These are phyloP conservation scores for Leptodactylus fuscus DNA, from an alignment of 2,113 vertebrate species.

Conservation along the genomic window DNA sequence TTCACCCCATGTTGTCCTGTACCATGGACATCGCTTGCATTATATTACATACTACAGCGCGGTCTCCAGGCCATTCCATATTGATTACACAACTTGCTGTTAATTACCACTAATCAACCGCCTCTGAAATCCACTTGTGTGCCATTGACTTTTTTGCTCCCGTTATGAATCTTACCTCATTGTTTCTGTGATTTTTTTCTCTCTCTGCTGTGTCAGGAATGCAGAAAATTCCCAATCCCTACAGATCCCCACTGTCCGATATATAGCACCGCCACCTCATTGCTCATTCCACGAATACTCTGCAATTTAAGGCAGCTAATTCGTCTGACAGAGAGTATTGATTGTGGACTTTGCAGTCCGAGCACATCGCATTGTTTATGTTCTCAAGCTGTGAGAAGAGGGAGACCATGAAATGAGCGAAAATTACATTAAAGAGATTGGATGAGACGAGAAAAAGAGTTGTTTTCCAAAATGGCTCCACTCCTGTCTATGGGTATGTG, in stretches of 20 bases:
- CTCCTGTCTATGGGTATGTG: not conserved
- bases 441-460: not conserved
- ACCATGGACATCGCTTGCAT: not conserved
- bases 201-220: not conserved
- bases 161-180: slow-evolving; percentile 20
- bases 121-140: slow-evolving; percentile 41
- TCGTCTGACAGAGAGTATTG: slow-evolving; percentile 11
- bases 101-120: slow-evolving; percentile 43
- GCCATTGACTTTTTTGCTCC: not conserved
- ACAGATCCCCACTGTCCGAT: not conserved
- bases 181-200: not conserved
- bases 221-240: not conserved
- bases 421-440: not conserved
- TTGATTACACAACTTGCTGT: slow-evolving; percentile 11
- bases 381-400: not conserved
- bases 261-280: not conserved
- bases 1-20: not conserved
- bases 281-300: slow-evolving; percentile 11
- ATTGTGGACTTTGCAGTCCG: slow-evolving; percentile 6
- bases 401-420: not conserved
- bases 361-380: not conserved
- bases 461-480: not conserved
- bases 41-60: not conserved
- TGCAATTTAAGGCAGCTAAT: slow-evolving; percentile 18
- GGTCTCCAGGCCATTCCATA: slow-evolving; percentile 33